phyloP scores from a whole-genome alignment of 2,113 vertebrate genomes.

The Formicarius rufipectus region DNA sequence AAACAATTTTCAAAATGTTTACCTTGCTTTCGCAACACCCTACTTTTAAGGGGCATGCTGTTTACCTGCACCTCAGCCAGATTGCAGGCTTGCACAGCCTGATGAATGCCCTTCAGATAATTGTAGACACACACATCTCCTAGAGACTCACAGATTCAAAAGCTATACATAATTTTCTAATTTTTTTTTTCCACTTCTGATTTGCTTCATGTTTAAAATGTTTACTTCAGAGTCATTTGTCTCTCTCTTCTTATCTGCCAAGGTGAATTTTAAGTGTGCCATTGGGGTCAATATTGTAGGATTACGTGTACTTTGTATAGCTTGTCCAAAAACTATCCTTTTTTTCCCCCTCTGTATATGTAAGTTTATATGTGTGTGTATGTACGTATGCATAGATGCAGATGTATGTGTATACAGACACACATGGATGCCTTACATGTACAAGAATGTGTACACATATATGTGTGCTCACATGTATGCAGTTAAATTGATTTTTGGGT shows the following conservation, averaged over 20 bases:
- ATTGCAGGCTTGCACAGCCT: not conserved
- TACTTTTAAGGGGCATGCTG: not conserved
- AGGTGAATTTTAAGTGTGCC: not conserved
- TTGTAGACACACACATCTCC: not conserved
- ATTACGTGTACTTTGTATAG: not conserved
- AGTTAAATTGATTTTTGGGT: not conserved
- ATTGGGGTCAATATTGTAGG: not conserved
- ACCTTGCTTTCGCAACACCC: not conserved
- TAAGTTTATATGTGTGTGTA: not conserved
- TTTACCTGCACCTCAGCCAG: not conserved
- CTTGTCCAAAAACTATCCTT: not conserved
- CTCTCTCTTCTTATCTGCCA: not conserved
- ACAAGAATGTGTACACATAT: not conserved
- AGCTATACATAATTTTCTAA: not conserved
- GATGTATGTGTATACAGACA: no score
- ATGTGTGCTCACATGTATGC: not conserved
- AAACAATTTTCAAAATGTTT: not conserved
- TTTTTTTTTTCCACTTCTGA: not conserved
- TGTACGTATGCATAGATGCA: not conserved
- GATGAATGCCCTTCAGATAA: not conserved
- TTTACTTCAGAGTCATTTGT: not conserved
- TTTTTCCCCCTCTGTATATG: not conserved
- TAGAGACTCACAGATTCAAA: not conserved
- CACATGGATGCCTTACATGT: not conserved
- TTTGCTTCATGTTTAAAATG: not conserved